These are phyloP conservation scores for Cinara cedri DNA, from an alignment of 2,888 invertebrate genomes.

Conservation along the genomic window DNA sequence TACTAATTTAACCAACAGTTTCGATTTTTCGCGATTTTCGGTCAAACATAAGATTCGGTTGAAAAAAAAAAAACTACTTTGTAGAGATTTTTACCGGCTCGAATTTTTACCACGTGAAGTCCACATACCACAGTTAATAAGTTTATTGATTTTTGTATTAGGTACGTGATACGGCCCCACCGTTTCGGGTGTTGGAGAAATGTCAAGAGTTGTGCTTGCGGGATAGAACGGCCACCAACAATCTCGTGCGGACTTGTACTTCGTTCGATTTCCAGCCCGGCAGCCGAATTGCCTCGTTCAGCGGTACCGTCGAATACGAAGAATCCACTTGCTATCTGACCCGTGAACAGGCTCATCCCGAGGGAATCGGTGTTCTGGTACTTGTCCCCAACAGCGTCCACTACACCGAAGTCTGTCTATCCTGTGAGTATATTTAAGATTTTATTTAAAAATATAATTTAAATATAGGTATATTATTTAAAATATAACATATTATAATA, in stretches of 20 bases:
- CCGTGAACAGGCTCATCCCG: slow-evolving; percentile 83
- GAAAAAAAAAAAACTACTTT: too few species aligned
- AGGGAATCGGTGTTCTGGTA: slow-evolving; percentile 88
- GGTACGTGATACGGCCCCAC: slow-evolving; percentile 82
- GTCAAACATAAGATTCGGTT: too few species aligned
- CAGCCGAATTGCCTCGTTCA: slow-evolving; percentile 81
- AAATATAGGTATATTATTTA: too few species aligned
- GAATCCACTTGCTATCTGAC: slow-evolving; percentile 87
- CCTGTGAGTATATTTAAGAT: slow-evolving; percentile 71
- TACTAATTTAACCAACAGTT: too few species aligned
- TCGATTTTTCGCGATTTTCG: too few species aligned
- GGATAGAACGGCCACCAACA: slow-evolving; percentile 77
- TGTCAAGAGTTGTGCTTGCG: slow-evolving; percentile 85
- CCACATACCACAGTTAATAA: too few species aligned
- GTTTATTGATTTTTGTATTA: slow-evolving; percentile 61
- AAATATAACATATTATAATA: too few species aligned
- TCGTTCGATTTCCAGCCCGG: slow-evolving; percentile 92
- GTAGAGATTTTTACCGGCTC: too few species aligned
- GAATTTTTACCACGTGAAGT: too few species aligned
- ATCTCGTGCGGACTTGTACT: slow-evolving; percentile 82
- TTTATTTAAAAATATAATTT: too few species aligned
- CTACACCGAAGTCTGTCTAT: slow-evolving; percentile 86
- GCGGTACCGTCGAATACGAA: slow-evolving; percentile 82
- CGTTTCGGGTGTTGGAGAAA: slow-evolving; percentile 85
- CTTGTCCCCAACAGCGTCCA: slow-evolving; percentile 87